Conservation (phyloP, 2,113 vertebrate genomes). For the Grammatotria lemairii region DNA sequence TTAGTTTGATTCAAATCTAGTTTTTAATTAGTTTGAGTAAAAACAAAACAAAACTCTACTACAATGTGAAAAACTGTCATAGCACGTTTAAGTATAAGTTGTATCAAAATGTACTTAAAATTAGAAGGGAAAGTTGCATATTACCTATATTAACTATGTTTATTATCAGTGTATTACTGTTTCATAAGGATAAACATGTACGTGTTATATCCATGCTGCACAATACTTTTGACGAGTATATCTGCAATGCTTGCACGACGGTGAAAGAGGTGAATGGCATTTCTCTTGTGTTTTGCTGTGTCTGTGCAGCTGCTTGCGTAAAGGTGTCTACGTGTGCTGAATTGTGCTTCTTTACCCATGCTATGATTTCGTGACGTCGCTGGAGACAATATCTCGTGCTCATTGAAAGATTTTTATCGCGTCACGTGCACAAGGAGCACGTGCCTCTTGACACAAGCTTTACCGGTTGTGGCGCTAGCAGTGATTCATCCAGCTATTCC, state of each 20-base stretch:
- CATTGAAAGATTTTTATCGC: slow-evolving; percentile 19
- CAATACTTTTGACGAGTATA: not conserved
- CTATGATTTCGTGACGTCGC: slow-evolving; percentile 17
- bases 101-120: not conserved
- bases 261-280: not conserved
- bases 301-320: not conserved
- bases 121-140: not conserved
- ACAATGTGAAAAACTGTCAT: not conserved
- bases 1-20: not conserved
- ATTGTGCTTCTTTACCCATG: not conserved
- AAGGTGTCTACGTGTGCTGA: not conserved
- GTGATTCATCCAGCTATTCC: slow-evolving; percentile 16
- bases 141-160: not conserved
- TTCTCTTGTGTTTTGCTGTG: not conserved
- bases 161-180: not conserved
- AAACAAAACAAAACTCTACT: not conserved
- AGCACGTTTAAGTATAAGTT: not conserved
- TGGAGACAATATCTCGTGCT: not conserved
- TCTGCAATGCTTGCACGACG: not conserved
- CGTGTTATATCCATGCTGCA: not conserved
- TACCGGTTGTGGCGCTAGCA: not conserved
- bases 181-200: not conserved
- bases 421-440: not conserved
- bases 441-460: not conserved
- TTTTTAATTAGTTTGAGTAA: not conserved